Evolutionary conservation across 2,113 vertebrate species (phyloP).

Genomic region (Percopsis transmontana): DNA sequence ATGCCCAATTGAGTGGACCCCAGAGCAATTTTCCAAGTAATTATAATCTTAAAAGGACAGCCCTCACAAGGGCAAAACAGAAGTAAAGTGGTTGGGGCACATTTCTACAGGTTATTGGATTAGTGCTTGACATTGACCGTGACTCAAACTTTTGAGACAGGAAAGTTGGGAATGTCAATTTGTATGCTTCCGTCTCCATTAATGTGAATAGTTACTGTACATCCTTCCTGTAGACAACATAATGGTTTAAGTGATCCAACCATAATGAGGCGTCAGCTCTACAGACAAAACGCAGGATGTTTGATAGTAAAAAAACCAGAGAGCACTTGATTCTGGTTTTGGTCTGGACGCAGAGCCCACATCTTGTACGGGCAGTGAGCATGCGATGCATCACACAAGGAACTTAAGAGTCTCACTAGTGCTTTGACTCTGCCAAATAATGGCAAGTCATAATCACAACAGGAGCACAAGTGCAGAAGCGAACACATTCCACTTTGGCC

Average conservation of each 20-base stretch:
- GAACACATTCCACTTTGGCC: slow-evolving; percentile 3
- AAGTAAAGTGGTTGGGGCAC: background rate
- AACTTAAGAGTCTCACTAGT: slow-evolving; percentile 12
- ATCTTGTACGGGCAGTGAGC: slow-evolving; percentile 31
- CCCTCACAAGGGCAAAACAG: slow-evolving; percentile 8
- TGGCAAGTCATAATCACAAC: slow-evolving; percentile 8
- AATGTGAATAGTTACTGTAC: slow-evolving; percentile 56
- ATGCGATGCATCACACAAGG: slow-evolving; percentile 46
- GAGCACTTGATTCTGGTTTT: slow-evolving; percentile 55
- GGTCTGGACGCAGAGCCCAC: slow-evolving; percentile 52
- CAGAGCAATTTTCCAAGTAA: background rate
- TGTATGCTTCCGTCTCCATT: slow-evolving; percentile 64
- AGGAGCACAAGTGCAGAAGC: background rate
- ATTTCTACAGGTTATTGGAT: slow-evolving; percentile 25
- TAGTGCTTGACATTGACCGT: slow-evolving; percentile 49
- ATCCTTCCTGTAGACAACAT: slow-evolving; percentile 69
- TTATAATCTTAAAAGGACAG: slow-evolving; percentile 4
- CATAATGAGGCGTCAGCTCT: slow-evolving; percentile 69
- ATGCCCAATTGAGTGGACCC: no score
- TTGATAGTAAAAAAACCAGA: slow-evolving; percentile 59
- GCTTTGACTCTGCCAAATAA: slow-evolving; percentile 6
- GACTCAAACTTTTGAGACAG: slow-evolving; percentile 61
- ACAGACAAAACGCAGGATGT: slow-evolving; percentile 72
- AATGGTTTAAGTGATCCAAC: slow-evolving; percentile 73
- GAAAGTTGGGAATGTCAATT: slow-evolving; percentile 65